Evolutionary conservation across 1,140 invertebrate species (phyloP), one percentile per base, ranked within the genome.

Genomic region (Polypedilum vanderplanki): DNA sequence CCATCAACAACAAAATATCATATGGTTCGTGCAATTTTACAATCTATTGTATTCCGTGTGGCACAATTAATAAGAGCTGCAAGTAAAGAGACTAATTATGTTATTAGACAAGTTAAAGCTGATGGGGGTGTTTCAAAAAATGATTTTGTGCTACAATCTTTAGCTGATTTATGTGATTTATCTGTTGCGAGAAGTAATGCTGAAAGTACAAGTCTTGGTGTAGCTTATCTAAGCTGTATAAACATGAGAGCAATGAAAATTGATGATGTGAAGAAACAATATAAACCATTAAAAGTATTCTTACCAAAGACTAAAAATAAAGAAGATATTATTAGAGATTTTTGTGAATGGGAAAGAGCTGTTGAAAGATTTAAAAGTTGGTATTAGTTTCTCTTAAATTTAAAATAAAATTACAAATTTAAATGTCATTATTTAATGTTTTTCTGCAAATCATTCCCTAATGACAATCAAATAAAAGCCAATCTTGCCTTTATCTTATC

Each of bases 91-190:
- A 90, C 89, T 15, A 81, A 84, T 17, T 87, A 86, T 76, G 82
- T 83, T 1, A 87, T 89, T n/a, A 78, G 83, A 41, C 81, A 79
- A 65, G 87, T 92, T 77, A 87, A 95, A 78, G 87, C 94, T 64
- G 94, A 97, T 83, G 96, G 96, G n/a, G 96, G 96, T 33, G 95
- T 98, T 17, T 91, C 94, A 0, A 88, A 89, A 75, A 97, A 97
- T 83, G 90, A 97, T 82, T 98, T 97, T 80, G 84, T 98, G 1
- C 88, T 92, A 77, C 95, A 98, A 83, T 83, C 95, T 33, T 86
- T 98, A 73, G 88, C 94, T 4, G 92, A 97, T 84, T 83, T 96
- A 40, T 91, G 90, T 4, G 87, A 88, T 1, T 79, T 93, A 57
- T 79, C 83, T 12, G 90, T 97, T 12, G 90, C 96, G 79, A 84